phyloP scores from a whole-genome alignment of 2,113 vertebrate species.

The Chaenocephalus aceratus region DNA sequence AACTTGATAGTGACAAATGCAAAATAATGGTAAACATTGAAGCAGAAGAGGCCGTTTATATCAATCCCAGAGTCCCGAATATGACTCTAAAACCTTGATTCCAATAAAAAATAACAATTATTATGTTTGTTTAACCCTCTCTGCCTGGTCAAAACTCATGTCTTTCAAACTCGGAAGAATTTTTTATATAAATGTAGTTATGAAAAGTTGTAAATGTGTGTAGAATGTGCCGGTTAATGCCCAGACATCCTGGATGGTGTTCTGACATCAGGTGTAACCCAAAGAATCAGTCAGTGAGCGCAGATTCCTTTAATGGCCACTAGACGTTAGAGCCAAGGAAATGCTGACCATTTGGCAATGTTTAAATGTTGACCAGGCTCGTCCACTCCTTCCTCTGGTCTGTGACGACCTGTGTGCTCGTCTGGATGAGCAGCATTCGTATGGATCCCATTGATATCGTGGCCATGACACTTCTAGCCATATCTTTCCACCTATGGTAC shows the following conservation, averaged over 20 bases:
- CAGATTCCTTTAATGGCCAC: not conserved
- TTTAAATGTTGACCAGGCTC: not conserved
- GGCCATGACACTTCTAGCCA: not conserved
- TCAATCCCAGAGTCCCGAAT: not conserved
- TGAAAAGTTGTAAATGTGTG: no score
- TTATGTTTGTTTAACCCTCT: no score
- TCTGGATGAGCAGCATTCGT: not conserved
- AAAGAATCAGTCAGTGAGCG: no score
- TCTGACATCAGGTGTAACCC: no score
- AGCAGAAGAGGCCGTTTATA: not conserved
- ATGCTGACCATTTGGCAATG: not conserved
- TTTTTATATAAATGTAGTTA: no score
- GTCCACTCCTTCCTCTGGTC: not conserved
- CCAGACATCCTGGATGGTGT: no score
- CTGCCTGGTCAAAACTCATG: no score
- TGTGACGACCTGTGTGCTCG: no score
- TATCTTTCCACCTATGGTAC: not conserved
- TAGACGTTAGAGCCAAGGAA: not conserved
- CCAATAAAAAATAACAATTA: no score
- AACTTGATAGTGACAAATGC: not conserved
- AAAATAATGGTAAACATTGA: not conserved
- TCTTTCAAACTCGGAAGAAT: no score
- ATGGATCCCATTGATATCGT: not conserved
- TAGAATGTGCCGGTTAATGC: no score
- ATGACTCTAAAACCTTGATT: not conserved